Evolutionary conservation across 2,797 vertebrate genomes (phyloP), one percentile per base, ranked within the genome.

Genomic region (Dromococcyx pavoninus): DNA sequence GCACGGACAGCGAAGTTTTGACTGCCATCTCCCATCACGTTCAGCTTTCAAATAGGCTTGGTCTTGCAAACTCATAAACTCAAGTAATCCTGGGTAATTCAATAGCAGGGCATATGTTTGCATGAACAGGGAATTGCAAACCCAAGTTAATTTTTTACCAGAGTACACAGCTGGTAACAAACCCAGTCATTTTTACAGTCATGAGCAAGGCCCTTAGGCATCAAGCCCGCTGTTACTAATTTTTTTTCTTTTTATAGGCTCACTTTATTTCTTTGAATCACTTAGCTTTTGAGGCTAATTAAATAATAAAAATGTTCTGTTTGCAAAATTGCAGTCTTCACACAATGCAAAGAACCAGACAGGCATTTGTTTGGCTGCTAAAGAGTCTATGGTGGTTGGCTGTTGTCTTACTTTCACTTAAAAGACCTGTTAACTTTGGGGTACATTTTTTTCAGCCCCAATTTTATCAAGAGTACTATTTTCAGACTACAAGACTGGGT

Each of bases 261-360:
- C 46, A 35, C 33, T 85, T 92, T 91, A 75, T 89, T 95, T 94
- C 53, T 86, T 93, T 93, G 51, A 93, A 90, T 89, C 8, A 9
- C 23, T 86, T 70, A 88, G 60, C 54, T 95, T 88, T 85, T 85
- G 71, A 87, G 78, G 83, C 76, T 96, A 97, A 96, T 94, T 97
- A 96, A 97, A 96, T 94, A 96, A 96, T 94, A 83, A 93, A 95
- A 95, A 81, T 39, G 17, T 86, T 96, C 27, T 1, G 1, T 95
- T 95, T 85, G 48, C 64, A 94, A 78, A 96, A 97, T 73, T 82
- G 43, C 39, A 75, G 35, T 76, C 57, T 80, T 93, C 91, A 82
- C 56, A 87, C 53, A 97, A 77, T 61, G 61, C 17, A 18, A 91
- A 85, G 86, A 72, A 67, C 37, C 67, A 87, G 23, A 80, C 50